A percentile compares a stretch with the other conserved stretches of the same genome.
These are phyloP conservation scores for Hylaea fasciaria DNA, from an alignment of 2,888 invertebrate genomes.

Conservation along the genomic window DNA sequence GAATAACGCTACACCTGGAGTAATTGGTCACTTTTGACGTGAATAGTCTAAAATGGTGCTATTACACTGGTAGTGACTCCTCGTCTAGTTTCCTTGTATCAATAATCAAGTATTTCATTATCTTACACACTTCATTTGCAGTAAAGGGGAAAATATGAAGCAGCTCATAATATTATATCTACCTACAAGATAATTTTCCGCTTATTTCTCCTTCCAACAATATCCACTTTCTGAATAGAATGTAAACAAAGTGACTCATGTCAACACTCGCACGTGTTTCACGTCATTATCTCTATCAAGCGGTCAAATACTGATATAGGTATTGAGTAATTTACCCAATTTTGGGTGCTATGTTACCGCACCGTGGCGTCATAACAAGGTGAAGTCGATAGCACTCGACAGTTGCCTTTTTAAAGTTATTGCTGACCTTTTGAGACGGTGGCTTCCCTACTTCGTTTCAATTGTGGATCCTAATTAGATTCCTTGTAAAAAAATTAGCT, in stretches of 20 bases:
- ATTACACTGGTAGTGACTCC: too few relatives aligned
- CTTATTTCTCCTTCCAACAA: too few relatives aligned
- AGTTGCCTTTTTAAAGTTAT: not conserved
- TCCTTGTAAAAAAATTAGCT: too few relatives aligned
- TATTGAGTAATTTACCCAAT: not conserved
- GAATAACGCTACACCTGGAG: too few relatives aligned
- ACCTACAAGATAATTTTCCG: not conserved
- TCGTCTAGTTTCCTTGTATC: too few relatives aligned
- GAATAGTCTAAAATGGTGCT: too few relatives aligned
- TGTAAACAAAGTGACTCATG: not conserved
- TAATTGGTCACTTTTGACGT: too few relatives aligned
- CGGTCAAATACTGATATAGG: not conserved
- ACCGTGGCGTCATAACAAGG: conserved; percentile 1
- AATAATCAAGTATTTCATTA: too few relatives aligned
- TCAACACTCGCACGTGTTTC: not conserved
- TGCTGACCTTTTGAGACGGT: not conserved
- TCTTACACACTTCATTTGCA: too few relatives aligned
- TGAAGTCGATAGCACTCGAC: not conserved
- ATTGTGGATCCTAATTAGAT: not conserved
- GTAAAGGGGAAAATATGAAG: too few relatives aligned
- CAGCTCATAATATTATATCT: too few relatives aligned
- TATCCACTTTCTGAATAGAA: not conserved
- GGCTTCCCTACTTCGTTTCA: not conserved
- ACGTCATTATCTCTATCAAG: conserved; percentile 1
- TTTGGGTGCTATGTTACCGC: not conserved